A percentile compares a stretch with the other conserved stretches of the same genome.
phyloP scores from a whole-genome alignment of 2,797 vertebrate species.

The Oryzias dopingdopingensis region DNA sequence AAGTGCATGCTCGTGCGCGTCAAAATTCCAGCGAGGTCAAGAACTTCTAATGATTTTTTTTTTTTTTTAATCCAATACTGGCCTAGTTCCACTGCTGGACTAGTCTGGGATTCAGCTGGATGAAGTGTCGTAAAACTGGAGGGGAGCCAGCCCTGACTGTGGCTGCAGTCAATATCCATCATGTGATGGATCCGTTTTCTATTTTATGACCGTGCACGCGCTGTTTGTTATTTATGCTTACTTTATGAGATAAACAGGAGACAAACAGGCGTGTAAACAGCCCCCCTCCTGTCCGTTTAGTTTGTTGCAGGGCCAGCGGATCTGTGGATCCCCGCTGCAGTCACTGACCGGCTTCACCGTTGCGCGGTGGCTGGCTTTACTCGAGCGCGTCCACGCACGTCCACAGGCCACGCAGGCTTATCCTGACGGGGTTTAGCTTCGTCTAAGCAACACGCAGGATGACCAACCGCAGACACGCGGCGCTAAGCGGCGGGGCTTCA shows the following conservation, averaged over 20 bases:
- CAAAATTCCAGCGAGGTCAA: not conserved
- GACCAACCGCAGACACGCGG: constrained; percentile 3
- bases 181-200: not conserved
- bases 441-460: constrained; percentile 32
- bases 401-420: constrained; percentile 52
- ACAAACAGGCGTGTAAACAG: constrained; percentile 22
- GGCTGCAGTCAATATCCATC: not conserved
- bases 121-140: constrained; percentile 32
- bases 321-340: not conserved
- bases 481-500: not conserved
- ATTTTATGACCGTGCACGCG: constrained; percentile 13
- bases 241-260: too few species aligned
- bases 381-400: constrained; percentile 66
- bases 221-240: too few species aligned
- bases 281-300: constrained; percentile 38
- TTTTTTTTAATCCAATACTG: constrained; percentile 23
- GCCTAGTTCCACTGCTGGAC: constrained; percentile 12
- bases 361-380: constrained; percentile 18
- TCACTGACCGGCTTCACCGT: not conserved
- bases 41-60: constrained; percentile 29
- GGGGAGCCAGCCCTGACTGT: constrained; percentile 22
- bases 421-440: constrained; percentile 18
- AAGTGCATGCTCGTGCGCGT: constrained; percentile 5
- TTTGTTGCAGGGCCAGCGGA: constrained; percentile 54
- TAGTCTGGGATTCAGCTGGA: constrained; percentile 11